Percentiles rank a stretch among this genome's conserved stretches.
These are phyloP conservation scores for Choreutis nemorana DNA, from an alignment of 2,888 invertebrate species.

Conservation along the genomic window DNA sequence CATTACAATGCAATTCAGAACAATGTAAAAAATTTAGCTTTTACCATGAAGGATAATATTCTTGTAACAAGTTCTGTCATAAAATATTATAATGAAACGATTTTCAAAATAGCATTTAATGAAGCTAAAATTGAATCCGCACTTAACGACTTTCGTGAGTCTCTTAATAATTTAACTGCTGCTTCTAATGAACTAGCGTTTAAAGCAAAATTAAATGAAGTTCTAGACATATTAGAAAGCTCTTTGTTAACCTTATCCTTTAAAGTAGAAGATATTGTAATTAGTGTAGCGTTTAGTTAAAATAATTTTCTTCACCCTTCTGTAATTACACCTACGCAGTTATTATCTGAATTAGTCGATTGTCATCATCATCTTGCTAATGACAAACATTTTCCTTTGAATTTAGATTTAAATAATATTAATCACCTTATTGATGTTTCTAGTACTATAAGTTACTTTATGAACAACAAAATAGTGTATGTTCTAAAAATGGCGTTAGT, in stretches of 20 bases:
- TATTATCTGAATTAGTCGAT: constrained; percentile 7
- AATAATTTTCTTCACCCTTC: constrained; percentile 8
- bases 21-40: not conserved
- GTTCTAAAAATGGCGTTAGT: constrained; percentile 6
- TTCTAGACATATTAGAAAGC: constrained; percentile 6
- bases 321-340: constrained; percentile 7
- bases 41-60: not conserved
- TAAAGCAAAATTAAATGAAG: constrained; percentile 3
- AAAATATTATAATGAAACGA: too few relatives aligned
- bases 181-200: constrained; percentile 2
- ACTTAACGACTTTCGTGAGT: not conserved
- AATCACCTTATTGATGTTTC: constrained; percentile 7
- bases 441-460: constrained; percentile 5
- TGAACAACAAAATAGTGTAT: constrained; percentile 7
- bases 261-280: constrained; percentile 7
- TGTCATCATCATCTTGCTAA: constrained; percentile 7
- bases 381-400: constrained; percentile 7
- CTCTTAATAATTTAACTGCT: not conserved
- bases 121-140: not conserved
- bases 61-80: not conserved
- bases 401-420: constrained; percentile 6
- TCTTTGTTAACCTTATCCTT: constrained; percentile 9
- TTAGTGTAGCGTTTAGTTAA: constrained; percentile 4
- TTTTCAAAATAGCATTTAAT: too few relatives aligned
- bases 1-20: not conserved